A percentile compares a stretch with the other conserved stretches of the same genome.
Conservation (phyloP, 2,113 vertebrate genomes). For the Thalassoma bifasciatum region DNA sequence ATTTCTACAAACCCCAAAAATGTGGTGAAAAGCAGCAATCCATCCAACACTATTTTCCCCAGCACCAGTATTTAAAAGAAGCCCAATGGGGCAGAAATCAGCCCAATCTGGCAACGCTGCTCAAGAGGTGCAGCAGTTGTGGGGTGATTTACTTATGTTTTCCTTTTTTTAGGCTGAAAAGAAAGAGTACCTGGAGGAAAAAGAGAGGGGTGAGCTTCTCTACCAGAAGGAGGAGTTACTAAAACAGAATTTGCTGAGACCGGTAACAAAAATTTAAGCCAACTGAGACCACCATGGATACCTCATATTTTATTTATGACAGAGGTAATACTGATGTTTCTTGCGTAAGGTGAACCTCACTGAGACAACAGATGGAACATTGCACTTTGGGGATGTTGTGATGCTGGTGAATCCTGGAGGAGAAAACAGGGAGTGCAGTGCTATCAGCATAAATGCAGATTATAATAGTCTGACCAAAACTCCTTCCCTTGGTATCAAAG, state of each 20-base stretch:
- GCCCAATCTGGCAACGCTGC: too few species aligned
- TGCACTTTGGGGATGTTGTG: slow-evolving; percentile 90
- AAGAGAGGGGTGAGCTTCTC: slow-evolving; percentile 86
- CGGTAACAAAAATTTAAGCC: slow-evolving; percentile 75
- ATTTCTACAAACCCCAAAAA: too few species aligned
- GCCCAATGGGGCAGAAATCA: too few species aligned
- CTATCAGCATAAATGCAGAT: slow-evolving; percentile 83
- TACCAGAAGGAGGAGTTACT: slow-evolving; percentile 84
- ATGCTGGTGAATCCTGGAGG: slow-evolving; percentile 84
- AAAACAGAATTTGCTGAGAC: slow-evolving; percentile 82
- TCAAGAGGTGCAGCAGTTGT: not conserved
- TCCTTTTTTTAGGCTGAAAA: slow-evolving; percentile 82
- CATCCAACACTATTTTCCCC: too few species aligned
- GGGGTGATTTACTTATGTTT: not conserved
- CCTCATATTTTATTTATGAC: not conserved
- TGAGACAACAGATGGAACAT: slow-evolving; percentile 78
- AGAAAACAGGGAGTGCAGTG: slow-evolving; percentile 24
- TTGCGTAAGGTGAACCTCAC: slow-evolving; percentile 89
- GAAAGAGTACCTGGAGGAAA: slow-evolving; percentile 85
- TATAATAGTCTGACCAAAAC: slow-evolving; percentile 56
- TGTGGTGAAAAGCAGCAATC: too few species aligned
- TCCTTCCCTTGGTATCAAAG: not conserved
- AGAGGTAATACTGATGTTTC: not conserved
- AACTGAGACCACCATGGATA: not conserved
- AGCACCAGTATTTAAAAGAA: too few species aligned